These are phyloP conservation scores for Gila orcuttii DNA, from an alignment of 2,113 vertebrate species.

Conservation along the genomic window DNA sequence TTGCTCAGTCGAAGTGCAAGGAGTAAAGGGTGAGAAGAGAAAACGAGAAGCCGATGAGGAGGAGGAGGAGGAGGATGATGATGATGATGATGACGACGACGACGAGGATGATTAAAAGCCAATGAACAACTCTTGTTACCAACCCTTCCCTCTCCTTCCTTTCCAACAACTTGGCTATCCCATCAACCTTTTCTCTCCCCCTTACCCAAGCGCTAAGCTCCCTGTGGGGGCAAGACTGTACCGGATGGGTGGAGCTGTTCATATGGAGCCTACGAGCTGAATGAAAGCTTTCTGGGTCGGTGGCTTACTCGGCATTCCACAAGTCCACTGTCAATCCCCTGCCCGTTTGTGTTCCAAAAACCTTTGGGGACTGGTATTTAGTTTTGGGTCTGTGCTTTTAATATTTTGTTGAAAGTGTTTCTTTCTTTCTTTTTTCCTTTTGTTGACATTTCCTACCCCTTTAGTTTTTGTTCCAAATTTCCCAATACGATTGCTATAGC, in stretches of 20 bases:
- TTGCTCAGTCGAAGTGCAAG: constrained; percentile 67
- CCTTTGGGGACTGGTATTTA: constrained; percentile 82
- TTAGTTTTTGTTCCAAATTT: constrained; percentile 66
- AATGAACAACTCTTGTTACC: constrained; percentile 69
- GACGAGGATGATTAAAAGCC: constrained; percentile 76
- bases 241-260: constrained; percentile 77
- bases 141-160: constrained; percentile 55
- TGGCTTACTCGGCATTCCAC: constrained; percentile 84
- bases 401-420: constrained; percentile 82
- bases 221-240: constrained; percentile 82
- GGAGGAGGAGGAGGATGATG: constrained; percentile 72
- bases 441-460: constrained; percentile 59
- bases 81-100: constrained; percentile 74
- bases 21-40: constrained; percentile 88
- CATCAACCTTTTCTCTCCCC: constrained; percentile 47
- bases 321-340: constrained; percentile 77
- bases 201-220: constrained; percentile 71
- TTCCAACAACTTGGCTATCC: constrained; percentile 64
- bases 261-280: constrained; percentile 77
- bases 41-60: constrained; percentile 87
- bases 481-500: constrained; percentile 83
- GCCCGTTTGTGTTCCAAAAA: constrained; percentile 72
- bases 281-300: constrained; percentile 70
- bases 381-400: constrained; percentile 87
- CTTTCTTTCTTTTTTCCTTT: constrained; percentile 66